Conservation (phyloP, 2,888 invertebrate species). For the Steromphala cineraria region DNA sequence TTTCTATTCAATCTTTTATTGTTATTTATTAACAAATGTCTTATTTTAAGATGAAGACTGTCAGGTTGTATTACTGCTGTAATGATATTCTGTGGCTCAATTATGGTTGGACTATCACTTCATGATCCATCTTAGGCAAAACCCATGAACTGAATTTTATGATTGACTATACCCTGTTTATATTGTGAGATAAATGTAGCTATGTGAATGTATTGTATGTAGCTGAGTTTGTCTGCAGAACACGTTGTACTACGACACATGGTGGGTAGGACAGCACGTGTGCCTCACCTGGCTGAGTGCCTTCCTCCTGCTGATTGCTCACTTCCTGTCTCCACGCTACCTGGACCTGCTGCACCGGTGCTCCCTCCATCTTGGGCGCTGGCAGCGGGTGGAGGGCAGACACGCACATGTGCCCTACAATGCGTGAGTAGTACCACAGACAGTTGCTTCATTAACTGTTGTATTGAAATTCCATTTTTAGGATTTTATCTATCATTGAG, state of each 20-base stretch:
- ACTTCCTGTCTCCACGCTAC: conserved; percentile 83
- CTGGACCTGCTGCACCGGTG: conserved; percentile 93
- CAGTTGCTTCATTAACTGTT: not conserved
- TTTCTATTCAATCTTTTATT: too few relatives aligned
- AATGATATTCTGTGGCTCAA: too few relatives aligned
- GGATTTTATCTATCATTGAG: too few relatives aligned
- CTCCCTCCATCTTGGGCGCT: conserved; percentile 90
- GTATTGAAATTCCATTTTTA: too few relatives aligned
- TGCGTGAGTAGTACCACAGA: conserved; percentile 64
- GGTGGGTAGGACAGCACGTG: conserved; percentile 89
- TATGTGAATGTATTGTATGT: not conserved
- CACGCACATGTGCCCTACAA: conserved; percentile 79
- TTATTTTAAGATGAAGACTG: too few relatives aligned
- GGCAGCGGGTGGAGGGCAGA: conserved; percentile 81
- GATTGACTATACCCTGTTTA: too few relatives aligned
- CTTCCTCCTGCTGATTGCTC: conserved; percentile 86
- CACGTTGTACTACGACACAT: conserved; percentile 85
- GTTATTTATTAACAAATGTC: too few relatives aligned
- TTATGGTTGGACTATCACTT: too few relatives aligned
- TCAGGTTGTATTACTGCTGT: too few relatives aligned
- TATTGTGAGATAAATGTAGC: too few relatives aligned
- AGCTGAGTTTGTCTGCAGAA: conserved; percentile 69
- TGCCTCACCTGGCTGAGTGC: conserved; percentile 87
- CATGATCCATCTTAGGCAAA: too few relatives aligned
- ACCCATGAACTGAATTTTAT: too few relatives aligned